A percentile compares a stretch with the other conserved stretches of the same genome.
phyloP scores from a whole-genome alignment of 2,797 vertebrate species.

The Epinephelus awoara region DNA sequence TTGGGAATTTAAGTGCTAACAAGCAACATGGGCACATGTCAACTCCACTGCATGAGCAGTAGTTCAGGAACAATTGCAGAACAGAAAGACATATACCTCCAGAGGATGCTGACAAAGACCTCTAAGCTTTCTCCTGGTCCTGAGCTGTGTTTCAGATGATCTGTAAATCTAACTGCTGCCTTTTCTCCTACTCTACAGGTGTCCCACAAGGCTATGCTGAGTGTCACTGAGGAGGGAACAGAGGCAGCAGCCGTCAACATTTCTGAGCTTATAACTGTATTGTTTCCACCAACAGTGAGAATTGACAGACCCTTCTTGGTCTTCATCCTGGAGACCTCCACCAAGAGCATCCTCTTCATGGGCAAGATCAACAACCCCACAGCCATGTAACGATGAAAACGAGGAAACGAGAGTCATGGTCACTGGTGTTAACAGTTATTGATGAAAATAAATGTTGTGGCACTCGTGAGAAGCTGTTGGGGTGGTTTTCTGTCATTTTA shows the following conservation, averaged over 20 bases:
- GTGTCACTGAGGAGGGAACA: constrained; percentile 20
- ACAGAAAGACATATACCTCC: too few species aligned
- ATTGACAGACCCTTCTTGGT: constrained; percentile 9
- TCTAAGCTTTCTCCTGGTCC: too few species aligned
- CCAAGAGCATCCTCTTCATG: constrained; percentile 85
- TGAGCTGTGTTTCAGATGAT: not conserved
- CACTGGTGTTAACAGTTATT: too few species aligned
- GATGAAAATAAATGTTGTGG: too few species aligned
- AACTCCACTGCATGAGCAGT: too few species aligned
- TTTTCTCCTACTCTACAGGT: not conserved
- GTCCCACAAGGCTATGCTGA: not conserved
- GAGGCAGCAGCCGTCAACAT: not conserved
- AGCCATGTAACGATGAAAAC: constrained; percentile 41
- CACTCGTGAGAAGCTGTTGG: too few species aligned
- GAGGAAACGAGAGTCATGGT: not conserved
- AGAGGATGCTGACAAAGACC: too few species aligned
- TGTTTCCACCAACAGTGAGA: not conserved
- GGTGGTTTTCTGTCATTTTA: too few species aligned
- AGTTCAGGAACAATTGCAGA: too few species aligned
- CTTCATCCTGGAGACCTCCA: constrained; percentile 87
- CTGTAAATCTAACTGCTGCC: not conserved
- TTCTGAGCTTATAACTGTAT: accelerated
- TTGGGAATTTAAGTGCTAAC: too few species aligned
- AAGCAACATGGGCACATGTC: too few species aligned
- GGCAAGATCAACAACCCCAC: constrained; percentile 83